phyloP scores from a whole-genome alignment of 2,888 invertebrate species.

The Trachelus iudaicus region DNA sequence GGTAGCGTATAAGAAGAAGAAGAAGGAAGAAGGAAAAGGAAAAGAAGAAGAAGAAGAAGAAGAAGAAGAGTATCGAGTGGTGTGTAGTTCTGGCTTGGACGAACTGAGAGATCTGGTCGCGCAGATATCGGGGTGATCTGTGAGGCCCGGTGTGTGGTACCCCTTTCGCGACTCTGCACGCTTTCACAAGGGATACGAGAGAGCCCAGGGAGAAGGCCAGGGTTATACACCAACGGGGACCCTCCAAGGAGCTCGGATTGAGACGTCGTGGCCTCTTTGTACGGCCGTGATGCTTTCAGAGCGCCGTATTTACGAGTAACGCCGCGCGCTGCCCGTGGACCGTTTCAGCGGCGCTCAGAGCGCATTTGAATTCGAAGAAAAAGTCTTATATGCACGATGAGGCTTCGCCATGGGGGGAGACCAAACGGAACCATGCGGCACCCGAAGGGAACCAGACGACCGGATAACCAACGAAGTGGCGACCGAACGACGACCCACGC shows the following conservation, averaged over 20 bases:
- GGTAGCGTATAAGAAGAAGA: conserved; percentile 9
- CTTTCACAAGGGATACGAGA: conserved; percentile 36
- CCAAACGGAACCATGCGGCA: neutral
- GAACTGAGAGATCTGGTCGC: conserved; percentile 57
- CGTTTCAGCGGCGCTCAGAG: conserved; percentile 32
- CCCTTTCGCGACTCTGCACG: conserved; percentile 52
- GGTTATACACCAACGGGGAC: conserved; percentile 37
- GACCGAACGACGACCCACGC: neutral
- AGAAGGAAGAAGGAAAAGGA: conserved; percentile 29
- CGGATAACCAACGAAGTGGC: neutral
- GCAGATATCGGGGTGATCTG: conserved; percentile 64
- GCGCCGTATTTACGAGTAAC: conserved; percentile 65
- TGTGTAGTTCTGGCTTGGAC: conserved; percentile 40
- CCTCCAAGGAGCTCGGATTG: conserved; percentile 63
- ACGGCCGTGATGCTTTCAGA: conserved; percentile 60
- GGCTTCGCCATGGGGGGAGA: neutral
- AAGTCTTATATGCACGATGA: conserved; percentile 21
- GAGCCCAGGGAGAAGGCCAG: conserved; percentile 7
- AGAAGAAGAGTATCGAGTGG: conserved; percentile 26
- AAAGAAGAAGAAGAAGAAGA: conserved; percentile 22
- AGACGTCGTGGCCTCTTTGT: conserved; percentile 65
- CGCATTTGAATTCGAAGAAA: conserved; percentile 56
- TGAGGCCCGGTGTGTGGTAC: conserved; percentile 66
- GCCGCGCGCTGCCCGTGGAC: conserved; percentile 49
- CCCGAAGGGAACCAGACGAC: neutral